Evolutionary conservation across 1,140 invertebrate species (phyloP), one percentile per base, ranked within the genome.

Genomic region (Lanistes nyassanus): DNA sequence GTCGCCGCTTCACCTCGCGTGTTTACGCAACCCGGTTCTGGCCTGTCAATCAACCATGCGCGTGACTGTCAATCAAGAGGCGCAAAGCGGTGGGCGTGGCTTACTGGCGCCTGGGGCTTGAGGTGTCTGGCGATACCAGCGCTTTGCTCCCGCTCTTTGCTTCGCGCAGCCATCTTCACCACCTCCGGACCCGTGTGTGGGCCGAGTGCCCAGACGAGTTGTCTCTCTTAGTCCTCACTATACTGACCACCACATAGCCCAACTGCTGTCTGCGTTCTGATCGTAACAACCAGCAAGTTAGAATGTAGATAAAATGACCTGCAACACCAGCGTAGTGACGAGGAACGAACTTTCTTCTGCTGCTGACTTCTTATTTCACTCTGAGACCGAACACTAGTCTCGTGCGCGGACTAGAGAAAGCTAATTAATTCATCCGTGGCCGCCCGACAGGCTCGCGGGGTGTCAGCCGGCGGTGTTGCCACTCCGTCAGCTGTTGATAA

Each of bases 401-500:
- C 6, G 56, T 23, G 56, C 11, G 11, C 56, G 11, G 56, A 26
- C n/a, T 60, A 9, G n/a, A 9, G 6, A 23, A 31, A 31, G 56
- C 56, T 60, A 60, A 60, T 60, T 60, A 60, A 60, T 47, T 69
- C 42, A 26, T 42, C 11, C n/a, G 42, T 5, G 36, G 36, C 31
- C 67, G 67, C 42, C n/a, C 67, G 34, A n/a, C n/a, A 47, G 13
- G 5, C 42, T 69, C 39, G 39, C 23, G 23, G 67, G 47, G 36
- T 69, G 67, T 47, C 67, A 69, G 39, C 67, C 29, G 19, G 36
- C 26, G 42, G 26, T 69, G 67, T 69, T 69, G 67, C 42, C 67
- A 69, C 42, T 42, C 55, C 39, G 58, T 74, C 36, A 58, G 47
- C 39, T n/a, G 36, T 31, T 58, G 60, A 74, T 58, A 74, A 69